Evolutionary conservation across 2,888 invertebrate species (phyloP).

Genomic region (Malthinus seriepunctatus): DNA sequence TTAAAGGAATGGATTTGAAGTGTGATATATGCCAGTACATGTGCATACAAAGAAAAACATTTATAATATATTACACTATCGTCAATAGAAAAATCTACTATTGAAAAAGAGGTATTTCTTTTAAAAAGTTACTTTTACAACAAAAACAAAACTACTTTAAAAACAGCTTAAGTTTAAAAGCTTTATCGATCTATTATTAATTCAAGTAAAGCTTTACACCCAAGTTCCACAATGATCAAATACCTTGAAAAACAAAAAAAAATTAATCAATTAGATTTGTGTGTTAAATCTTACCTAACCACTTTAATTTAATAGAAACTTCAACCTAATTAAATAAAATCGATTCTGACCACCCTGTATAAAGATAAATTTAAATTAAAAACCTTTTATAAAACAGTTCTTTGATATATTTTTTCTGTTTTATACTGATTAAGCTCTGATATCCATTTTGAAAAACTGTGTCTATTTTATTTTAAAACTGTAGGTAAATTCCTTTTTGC

Average conservation of each 20-base stretch:
- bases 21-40: constrained; percentile 25
- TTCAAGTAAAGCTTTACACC: neutral
- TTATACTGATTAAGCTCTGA: constrained; percentile 4
- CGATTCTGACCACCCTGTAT: neutral
- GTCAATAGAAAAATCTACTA: constrained; percentile 15
- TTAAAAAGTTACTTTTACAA: too few relatives aligned
- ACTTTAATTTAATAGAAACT: too few relatives aligned
- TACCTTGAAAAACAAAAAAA: neutral
- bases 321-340: too few relatives aligned
- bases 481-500: constrained; percentile 4
- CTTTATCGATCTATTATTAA: too few relatives aligned
- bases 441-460: constrained; percentile 2
- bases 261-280: neutral
- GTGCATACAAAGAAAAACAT: constrained; percentile 19
- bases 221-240: neutral
- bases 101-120: constrained; percentile 17
- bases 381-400: neutral
- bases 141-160: too few relatives aligned
- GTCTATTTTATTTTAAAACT: constrained; percentile 7
- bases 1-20: constrained; percentile 19
- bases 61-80: constrained; percentile 20
- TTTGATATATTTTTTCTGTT: neutral
- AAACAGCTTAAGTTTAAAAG: too few relatives aligned
- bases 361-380: constrained; percentile 1
- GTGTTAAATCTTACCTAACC: too few relatives aligned